Base-by-base conservation (phyloP, 2,113 vertebrate species). In the Ascaphus truei region DNA sequence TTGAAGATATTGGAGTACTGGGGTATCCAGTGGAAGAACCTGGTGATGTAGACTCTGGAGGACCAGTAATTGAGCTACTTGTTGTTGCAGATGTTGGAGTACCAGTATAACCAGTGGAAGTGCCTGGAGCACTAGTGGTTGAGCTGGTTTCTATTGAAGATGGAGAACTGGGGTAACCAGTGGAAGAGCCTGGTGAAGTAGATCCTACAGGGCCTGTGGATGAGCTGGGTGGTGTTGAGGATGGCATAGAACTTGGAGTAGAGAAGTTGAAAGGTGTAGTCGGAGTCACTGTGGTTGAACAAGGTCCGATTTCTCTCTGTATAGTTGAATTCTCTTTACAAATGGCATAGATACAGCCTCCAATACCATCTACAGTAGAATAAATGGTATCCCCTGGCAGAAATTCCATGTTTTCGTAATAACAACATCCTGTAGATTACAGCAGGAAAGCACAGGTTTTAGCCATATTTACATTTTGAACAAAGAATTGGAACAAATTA, bases 351-450 rank as follows among this genome's bases (percentile, higher is more conserved):
- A 92, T n/a, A 62, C 91, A 92, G 72, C 80, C 88, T 0, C 91
- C 90, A 1, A 79, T 81, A 31, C 86, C 88, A 2, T 92, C 91
- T 0, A 86, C 83, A 1, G 87, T 92, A 57, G 77, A 86, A 75
- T 92, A 92, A 76, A 92, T 78, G 13, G 85, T 53, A 0, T 88
- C 86, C 9, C 74, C 74, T 1, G 81, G 81, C 41, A 66, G 22
- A 37, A 86, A 91, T 11, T 5, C 81, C 1, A 37, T 79, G n/a
- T 8, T 80, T 75, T 86, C 82, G 7, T 92, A 92, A 61, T 60
- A 27, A 60, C 91, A 92, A 1, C 61, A 39, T 69, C 86, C 92
- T 63, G 80, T 86, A 90, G 72, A 52, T 72, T 69, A 75, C 39
- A 2, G n/a, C n/a, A n/a, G n/a, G n/a, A n/a, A n/a, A n/a, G n/a